These are phyloP conservation scores for Epinephelus moara DNA, from an alignment of 2,113 vertebrate species.

Conservation along the genomic window DNA sequence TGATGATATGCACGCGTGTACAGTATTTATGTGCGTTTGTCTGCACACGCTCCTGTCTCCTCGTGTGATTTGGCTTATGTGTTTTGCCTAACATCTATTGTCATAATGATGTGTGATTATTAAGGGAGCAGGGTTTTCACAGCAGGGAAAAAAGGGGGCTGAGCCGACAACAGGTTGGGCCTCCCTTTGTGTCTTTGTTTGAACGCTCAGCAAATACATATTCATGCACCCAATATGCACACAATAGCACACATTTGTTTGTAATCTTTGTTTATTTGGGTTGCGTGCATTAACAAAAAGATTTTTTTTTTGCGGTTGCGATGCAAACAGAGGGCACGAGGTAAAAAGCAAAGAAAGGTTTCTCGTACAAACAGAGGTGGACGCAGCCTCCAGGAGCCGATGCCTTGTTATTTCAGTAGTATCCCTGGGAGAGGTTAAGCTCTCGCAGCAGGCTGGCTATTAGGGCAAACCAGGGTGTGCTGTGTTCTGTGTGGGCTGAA, in stretches of 20 bases:
- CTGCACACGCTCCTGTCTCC: constrained; percentile 40
- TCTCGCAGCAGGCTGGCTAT: constrained; percentile 67
- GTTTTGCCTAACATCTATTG: constrained; percentile 77
- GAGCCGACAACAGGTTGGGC: constrained; percentile 77
- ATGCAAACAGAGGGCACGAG: constrained; percentile 35
- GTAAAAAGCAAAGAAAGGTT: constrained; percentile 41
- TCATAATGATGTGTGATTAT: constrained; percentile 79
- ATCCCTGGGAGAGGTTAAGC: constrained; percentile 67
- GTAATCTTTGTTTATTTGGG: constrained; percentile 71
- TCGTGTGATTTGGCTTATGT: constrained; percentile 58
- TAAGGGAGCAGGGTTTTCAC: constrained; percentile 75
- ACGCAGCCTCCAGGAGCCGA: constrained; percentile 44
- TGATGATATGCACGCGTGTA: constrained; percentile 37
- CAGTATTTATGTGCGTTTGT: constrained; percentile 60
- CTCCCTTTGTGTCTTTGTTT: constrained; percentile 80
- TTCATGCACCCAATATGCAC: constrained; percentile 74
- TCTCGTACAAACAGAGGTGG: constrained; percentile 28
- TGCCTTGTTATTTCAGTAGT: constrained; percentile 70
- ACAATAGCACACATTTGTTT: constrained; percentile 68
- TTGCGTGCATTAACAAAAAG: constrained; percentile 68
- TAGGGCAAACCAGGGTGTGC: constrained; percentile 67
- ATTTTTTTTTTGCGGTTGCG: constrained; percentile 5
- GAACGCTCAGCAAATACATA: constrained; percentile 76
- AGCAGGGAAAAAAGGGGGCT: constrained; percentile 71
- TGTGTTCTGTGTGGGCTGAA: constrained; percentile 71